A percentile compares a stretch with the other conserved stretches of the same genome.
These are phyloP conservation scores for Dryobota labecula DNA, from an alignment of 2,888 invertebrate genomes.

Conservation along the genomic window DNA sequence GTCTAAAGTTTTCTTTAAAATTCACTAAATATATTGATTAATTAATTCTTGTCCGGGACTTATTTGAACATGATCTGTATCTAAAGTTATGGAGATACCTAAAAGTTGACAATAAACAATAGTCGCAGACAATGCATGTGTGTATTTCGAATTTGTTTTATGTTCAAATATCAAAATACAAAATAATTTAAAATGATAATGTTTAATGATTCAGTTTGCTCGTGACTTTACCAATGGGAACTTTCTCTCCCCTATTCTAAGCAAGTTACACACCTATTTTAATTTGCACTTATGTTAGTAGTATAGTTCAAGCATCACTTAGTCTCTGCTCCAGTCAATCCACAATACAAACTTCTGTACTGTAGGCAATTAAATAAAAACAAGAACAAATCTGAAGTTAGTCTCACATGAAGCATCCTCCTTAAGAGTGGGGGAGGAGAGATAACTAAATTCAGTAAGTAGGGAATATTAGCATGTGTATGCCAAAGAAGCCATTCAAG, in stretches of 20 bases:
- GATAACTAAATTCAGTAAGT: slow-evolving; percentile 39
- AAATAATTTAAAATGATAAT: not conserved
- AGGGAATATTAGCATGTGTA: slow-evolving; percentile 42
- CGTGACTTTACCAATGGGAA: not conserved
- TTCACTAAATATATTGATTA: slow-evolving; percentile 8
- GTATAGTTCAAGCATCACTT: slow-evolving; percentile 27
- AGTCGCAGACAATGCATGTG: not conserved
- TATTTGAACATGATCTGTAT: not conserved
- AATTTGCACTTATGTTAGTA: slow-evolving; percentile 5
- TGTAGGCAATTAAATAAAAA: slow-evolving; percentile 28
- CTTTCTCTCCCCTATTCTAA: not conserved
- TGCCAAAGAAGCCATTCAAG: slow-evolving; percentile 45
- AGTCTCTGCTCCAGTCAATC: slow-evolving; percentile 27
- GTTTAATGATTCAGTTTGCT: not conserved
- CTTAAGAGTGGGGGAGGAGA: slow-evolving; percentile 33
- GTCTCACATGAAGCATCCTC: slow-evolving; percentile 40
- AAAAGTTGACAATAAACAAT: not conserved
- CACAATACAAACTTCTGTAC: slow-evolving; percentile 29
- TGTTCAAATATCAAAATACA: not conserved
- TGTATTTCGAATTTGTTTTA: slow-evolving; percentile 1
- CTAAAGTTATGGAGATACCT: not conserved
- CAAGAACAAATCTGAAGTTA: slow-evolving; percentile 65
- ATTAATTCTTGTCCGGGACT: not conserved
- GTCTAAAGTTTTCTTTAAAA: not conserved
- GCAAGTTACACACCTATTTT: slow-evolving; percentile 5